Conservation (phyloP, 1,140 invertebrate species). For the Euwallacea similis region DNA sequence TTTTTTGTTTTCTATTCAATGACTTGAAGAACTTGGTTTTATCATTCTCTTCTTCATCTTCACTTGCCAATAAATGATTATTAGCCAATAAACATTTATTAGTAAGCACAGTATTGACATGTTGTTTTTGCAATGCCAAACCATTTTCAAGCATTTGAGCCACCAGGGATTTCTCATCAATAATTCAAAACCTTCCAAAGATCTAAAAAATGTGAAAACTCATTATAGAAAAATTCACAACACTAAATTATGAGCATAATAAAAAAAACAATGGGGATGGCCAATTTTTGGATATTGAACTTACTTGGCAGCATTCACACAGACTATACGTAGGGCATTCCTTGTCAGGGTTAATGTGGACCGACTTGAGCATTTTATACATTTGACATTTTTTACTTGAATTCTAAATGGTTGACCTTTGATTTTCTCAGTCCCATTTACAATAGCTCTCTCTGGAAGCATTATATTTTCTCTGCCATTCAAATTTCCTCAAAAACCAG, state of each 20-base stretch:
- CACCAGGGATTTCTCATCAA: slow-evolving; percentile 75
- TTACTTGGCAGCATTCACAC: slow-evolving; percentile 66
- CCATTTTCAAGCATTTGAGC: slow-evolving; percentile 92
- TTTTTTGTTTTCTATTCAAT: slow-evolving; percentile 84
- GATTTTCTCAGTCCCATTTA: slow-evolving; percentile 93
- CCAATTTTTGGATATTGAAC: not conserved
- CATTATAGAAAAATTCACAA: not conserved
- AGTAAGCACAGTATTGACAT: slow-evolving; percentile 56
- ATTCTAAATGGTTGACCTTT: slow-evolving; percentile 99
- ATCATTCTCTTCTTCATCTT: slow-evolving; percentile 64
- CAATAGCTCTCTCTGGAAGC: slow-evolving; percentile 96
- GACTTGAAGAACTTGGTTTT: slow-evolving; percentile 81
- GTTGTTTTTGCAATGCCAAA: slow-evolving; percentile 80
- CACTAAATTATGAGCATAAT: not conserved
- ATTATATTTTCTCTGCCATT: slow-evolving; percentile 99
- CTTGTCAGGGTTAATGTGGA: slow-evolving; percentile 97
- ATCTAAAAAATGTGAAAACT: slow-evolving; percentile 33
- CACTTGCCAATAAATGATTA: slow-evolving; percentile 55
- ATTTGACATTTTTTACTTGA: slow-evolving; percentile 94
- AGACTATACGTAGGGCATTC: slow-evolving; percentile 93
- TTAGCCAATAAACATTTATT: no score
- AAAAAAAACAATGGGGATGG: not conserved
- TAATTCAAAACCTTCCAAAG: slow-evolving; percentile 59
- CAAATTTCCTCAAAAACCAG: no score
- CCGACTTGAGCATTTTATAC: slow-evolving; percentile 99